These are phyloP conservation scores for Peromyscus polionotus DNA, from an alignment of 2,113 vertebrate genomes.

Conservation along the genomic window DNA sequence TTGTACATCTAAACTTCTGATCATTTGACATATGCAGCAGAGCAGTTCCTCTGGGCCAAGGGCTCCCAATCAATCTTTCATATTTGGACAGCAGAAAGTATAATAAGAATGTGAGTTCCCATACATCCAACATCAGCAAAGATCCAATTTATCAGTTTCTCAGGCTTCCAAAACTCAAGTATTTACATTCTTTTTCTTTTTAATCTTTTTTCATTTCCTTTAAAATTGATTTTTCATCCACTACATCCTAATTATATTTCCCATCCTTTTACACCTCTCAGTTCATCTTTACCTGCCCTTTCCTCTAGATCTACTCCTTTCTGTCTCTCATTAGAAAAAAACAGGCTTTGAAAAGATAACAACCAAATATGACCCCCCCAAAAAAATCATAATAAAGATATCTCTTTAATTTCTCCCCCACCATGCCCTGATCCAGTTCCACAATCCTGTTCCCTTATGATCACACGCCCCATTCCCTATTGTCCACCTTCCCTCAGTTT, in stretches of 20 bases:
- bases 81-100: slow-evolving; percentile 5
- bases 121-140: neutral
- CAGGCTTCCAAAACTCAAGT: neutral
- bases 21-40: neutral
- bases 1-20: neutral
- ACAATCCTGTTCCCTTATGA: too few species aligned
- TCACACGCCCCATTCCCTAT: too few species aligned
- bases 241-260: neutral
- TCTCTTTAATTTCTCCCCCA: too few species aligned
- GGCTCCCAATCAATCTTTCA: neutral
- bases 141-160: neutral
- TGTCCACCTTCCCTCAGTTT: too few species aligned
- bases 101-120: neutral
- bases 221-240: neutral
- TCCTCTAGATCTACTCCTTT: too few species aligned
- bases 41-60: neutral
- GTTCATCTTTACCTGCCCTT: neutral
- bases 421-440: too few species aligned
- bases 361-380: too few species aligned
- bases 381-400: too few species aligned
- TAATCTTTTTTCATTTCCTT: neutral
- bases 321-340: neutral
- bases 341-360: neutral
- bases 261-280: too few species aligned
- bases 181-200: neutral